Evolutionary conservation across 2,888 invertebrate genomes (phyloP).

Genomic region (Mongoloraphidia duomilia): DNA sequence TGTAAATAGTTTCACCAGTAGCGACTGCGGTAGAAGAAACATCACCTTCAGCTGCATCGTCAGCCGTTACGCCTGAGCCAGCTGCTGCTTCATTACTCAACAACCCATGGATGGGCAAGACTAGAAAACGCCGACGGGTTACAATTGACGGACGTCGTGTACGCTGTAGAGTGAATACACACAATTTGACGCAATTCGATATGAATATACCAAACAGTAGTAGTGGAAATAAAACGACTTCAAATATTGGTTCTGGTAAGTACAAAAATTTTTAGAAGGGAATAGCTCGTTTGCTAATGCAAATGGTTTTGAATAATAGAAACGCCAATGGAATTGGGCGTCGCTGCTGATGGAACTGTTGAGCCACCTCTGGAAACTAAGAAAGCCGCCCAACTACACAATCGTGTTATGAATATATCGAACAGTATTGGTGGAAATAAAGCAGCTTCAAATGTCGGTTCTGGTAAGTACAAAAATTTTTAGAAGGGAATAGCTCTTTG

Average conservation of each 20-base stretch:
- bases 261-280: conserved; percentile 13
- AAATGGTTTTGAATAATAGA: too few relatives aligned
- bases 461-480: too few relatives aligned
- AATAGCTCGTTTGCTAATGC: conserved; percentile 21
- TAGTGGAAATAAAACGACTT: conserved; percentile 16
- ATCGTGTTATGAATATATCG: too few relatives aligned
- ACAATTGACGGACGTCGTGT: background rate
- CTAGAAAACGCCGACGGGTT: conserved; percentile 57
- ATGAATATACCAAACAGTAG: conserved; percentile 59
- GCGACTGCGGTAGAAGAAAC: conserved; percentile 19
- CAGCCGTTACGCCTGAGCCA: conserved; percentile 25
- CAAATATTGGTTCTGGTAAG: conserved; percentile 6
- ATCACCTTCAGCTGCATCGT: conserved; percentile 19
- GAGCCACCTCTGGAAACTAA: too few relatives aligned
- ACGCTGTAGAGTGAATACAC: too few relatives aligned
- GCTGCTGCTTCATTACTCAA: conserved; percentile 48
- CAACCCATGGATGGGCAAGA: conserved; percentile 66
- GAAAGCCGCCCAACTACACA: too few relatives aligned
- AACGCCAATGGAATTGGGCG: too few relatives aligned
- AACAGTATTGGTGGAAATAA: too few relatives aligned
- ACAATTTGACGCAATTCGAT: too few relatives aligned
- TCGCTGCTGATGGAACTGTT: too few relatives aligned
- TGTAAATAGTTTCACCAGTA: conserved; percentile 14
- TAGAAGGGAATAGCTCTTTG: too few relatives aligned
- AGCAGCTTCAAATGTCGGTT: too few relatives aligned